These are phyloP conservation scores for Entelurus aequoreus DNA, from an alignment of 2,113 vertebrate species.

Conservation along the genomic window DNA sequence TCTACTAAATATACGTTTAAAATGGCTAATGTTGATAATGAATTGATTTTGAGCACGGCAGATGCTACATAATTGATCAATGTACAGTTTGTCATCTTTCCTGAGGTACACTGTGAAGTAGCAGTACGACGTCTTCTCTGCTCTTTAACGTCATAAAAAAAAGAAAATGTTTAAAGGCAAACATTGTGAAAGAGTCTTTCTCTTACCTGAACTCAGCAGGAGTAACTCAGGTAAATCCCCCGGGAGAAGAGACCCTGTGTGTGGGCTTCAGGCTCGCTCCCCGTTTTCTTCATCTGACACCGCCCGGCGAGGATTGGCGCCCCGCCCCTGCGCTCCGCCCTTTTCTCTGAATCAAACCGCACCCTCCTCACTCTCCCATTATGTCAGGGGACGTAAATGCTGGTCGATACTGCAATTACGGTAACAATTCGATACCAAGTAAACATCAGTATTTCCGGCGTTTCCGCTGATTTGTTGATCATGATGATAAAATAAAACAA, in stretches of 20 bases:
- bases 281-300: slow-evolving; percentile 40
- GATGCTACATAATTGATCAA: neutral
- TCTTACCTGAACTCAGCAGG: slow-evolving; percentile 48
- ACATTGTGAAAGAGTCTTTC: neutral
- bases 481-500: too few species aligned
- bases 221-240: neutral
- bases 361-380: neutral
- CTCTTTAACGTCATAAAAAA: neutral
- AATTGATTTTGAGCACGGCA: too few species aligned
- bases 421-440: too few species aligned
- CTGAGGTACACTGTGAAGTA: neutral
- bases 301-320: slow-evolving; percentile 20
- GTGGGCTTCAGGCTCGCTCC: slow-evolving; percentile 7
- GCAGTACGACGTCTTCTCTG: neutral
- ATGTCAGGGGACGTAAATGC: too few species aligned
- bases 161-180: neutral
- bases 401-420: too few species aligned
- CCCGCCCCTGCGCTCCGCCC: slow-evolving; percentile 32
- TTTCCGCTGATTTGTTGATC: too few species aligned
- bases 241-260: neutral
- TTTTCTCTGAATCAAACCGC: neutral
- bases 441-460: too few species aligned
- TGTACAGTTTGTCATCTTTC: neutral
- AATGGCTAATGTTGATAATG: neutral
- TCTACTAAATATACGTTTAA: neutral